Percentiles rank a stretch among this genome's conserved stretches.
These are phyloP conservation scores for Trichogramma evanescens DNA, from an alignment of 2,888 invertebrate genomes.

Conservation along the genomic window DNA sequence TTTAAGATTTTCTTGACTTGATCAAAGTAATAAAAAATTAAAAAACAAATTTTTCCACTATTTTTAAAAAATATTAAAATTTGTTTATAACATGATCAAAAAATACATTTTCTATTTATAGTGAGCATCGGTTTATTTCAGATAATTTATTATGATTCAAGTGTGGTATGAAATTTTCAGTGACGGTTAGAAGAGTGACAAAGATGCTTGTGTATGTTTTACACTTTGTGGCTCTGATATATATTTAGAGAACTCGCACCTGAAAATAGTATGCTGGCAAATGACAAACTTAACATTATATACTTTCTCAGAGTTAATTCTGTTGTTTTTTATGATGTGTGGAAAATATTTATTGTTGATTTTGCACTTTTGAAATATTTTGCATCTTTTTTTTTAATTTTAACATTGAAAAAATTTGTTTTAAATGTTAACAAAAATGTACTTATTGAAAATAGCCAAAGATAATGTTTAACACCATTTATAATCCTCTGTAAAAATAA, in stretches of 20 bases:
- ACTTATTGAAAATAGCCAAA: no score
- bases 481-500: no score
- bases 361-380: slow-evolving; percentile 16
- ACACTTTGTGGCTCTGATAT: slow-evolving; percentile 9
- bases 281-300: slow-evolving; percentile 9
- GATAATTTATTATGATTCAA: slow-evolving; percentile 13
- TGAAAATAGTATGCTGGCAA: slow-evolving; percentile 25
- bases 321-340: neutral
- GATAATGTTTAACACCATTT: no score
- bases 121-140: slow-evolving; percentile 2
- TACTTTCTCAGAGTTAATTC: slow-evolving; percentile 7
- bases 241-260: slow-evolving; percentile 28
- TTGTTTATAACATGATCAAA: slow-evolving; percentile 16
- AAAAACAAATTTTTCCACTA: no score
- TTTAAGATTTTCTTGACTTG: no score
- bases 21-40: no score
- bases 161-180: slow-evolving; percentile 15
- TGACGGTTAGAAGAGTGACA: slow-evolving; percentile 6
- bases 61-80: slow-evolving; percentile 10
- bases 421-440: neutral
- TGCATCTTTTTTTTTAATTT: slow-evolving; percentile 5
- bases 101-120: slow-evolving; percentile 17
- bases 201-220: slow-evolving; percentile 10
- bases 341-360: slow-evolving; percentile 7
- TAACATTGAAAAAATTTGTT: slow-evolving; percentile 12